Percentiles rank a stretch among this genome's conserved stretches.
These are phyloP conservation scores for Enteromius thamalakanensis DNA, from an alignment of 2,797 vertebrate species.

Conservation along the genomic window DNA sequence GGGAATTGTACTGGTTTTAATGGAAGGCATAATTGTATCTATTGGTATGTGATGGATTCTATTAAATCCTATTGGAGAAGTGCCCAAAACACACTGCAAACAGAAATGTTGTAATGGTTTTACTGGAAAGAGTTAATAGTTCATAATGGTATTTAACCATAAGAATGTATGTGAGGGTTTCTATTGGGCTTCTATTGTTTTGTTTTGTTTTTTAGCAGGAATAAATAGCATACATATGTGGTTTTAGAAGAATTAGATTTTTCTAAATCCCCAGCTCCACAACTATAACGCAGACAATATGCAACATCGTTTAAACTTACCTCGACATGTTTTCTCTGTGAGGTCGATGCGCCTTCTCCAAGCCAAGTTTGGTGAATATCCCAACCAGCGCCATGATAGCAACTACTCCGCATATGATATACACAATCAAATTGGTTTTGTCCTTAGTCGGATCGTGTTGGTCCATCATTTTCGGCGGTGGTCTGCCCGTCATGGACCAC, in stretches of 20 bases:
- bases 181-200: too few species aligned
- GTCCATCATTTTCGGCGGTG: slow-evolving; percentile 88
- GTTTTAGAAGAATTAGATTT: neutral
- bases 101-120: too few species aligned
- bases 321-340: slow-evolving; percentile 98
- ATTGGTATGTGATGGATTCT: too few species aligned
- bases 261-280: neutral
- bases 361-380: slow-evolving; percentile 96
- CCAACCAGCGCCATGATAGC: slow-evolving; percentile 97
- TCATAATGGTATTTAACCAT: too few species aligned
- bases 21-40: too few species aligned
- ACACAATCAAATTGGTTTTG: slow-evolving; percentile 98
- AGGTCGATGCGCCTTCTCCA: slow-evolving; percentile 95
- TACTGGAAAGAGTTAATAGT: too few species aligned
- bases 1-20: too few species aligned
- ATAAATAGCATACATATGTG: neutral
- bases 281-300: neutral
- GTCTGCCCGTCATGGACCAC: slow-evolving; percentile 93
- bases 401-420: slow-evolving; percentile 98
- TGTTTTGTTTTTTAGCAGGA: too few species aligned
- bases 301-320: slow-evolving; percentile 67
- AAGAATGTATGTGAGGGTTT: too few species aligned
- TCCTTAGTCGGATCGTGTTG: slow-evolving; percentile 92
- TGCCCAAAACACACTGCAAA: too few species aligned
- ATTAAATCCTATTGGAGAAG: too few species aligned